These are phyloP conservation scores for Tetrax tetrax DNA, from an alignment of 2,113 vertebrate species.

Conservation along the genomic window DNA sequence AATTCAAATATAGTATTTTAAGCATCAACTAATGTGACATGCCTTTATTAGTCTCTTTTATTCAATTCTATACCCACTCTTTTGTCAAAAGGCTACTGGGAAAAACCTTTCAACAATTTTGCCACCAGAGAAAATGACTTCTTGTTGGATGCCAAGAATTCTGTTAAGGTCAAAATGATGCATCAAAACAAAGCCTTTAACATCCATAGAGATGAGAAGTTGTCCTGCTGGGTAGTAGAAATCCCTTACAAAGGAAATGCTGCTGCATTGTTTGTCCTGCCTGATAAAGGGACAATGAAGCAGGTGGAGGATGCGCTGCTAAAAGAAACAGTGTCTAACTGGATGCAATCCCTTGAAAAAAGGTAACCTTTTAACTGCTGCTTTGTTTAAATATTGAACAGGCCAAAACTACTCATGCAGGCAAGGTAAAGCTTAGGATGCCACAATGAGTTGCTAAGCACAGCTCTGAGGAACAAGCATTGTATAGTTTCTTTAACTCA, in stretches of 20 bases:
- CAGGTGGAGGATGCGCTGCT: constrained; percentile 47
- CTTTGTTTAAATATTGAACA: neutral
- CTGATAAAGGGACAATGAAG: constrained; percentile 39
- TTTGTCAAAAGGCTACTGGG: constrained; percentile 78
- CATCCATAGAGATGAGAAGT: constrained; percentile 43
- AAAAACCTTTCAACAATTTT: constrained; percentile 71
- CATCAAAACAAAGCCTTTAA: neutral
- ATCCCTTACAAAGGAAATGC: constrained; percentile 20
- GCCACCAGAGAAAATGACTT: constrained; percentile 69
- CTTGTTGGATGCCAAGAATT: constrained; percentile 60
- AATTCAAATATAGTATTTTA: neutral
- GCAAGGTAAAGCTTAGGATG: neutral
- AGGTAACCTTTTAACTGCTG: constrained; percentile 27
- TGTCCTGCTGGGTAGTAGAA: constrained; percentile 54
- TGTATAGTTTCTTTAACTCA: neutral
- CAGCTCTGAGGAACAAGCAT: neutral
- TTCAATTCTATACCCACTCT: neutral
- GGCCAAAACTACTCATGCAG: neutral
- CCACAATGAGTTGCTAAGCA: neutral
- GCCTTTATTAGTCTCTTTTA: neutral
- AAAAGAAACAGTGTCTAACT: constrained; percentile 18
- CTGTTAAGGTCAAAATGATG: constrained; percentile 85
- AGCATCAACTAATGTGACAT: neutral
- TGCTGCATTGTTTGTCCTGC: constrained; percentile 58
- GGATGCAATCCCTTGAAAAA: neutral